Conservation (phyloP, 2,888 invertebrate species). For the Celastrina argiolus region DNA sequence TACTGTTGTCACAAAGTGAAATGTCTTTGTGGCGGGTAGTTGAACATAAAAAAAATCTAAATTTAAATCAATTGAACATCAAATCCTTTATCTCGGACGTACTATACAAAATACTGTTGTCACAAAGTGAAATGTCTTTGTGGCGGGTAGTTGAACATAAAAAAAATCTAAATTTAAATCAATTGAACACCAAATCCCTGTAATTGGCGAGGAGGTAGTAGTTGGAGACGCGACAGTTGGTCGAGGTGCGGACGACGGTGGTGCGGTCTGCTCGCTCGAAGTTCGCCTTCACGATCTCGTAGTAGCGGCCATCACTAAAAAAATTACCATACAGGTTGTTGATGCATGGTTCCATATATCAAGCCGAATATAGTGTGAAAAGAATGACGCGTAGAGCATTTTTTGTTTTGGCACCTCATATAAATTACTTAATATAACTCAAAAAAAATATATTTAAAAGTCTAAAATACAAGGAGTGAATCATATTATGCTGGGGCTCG, state of each 20-base stretch:
- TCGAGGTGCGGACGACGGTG: constrained; percentile 97
- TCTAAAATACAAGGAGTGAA: too few species aligned
- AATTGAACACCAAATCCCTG: constrained; percentile 97
- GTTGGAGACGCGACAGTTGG: constrained; percentile 96
- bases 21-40: background rate
- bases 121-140: too few species aligned
- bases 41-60: background rate
- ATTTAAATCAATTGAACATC: constrained; percentile 87
- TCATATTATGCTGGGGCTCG: too few species aligned
- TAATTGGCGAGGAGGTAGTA: constrained; percentile 95
- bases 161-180: constrained; percentile 34
- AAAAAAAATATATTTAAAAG: too few species aligned
- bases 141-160: background rate
- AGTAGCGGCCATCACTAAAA: constrained; percentile 99
- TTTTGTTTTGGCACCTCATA: too few species aligned
- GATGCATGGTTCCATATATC: too few species aligned
- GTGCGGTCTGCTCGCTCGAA: constrained; percentile 98
- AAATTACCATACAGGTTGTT: too few species aligned
- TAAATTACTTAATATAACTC: too few species aligned
- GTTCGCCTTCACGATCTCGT: constrained; percentile 99
- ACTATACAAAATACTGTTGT: background rate
- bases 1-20: too few species aligned
- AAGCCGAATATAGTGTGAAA: too few species aligned
- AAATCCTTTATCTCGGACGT: too few species aligned
- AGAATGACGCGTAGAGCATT: too few species aligned